Conservation (phyloP, 2,113 vertebrate genomes). For the Sclerurus mexicanus region DNA sequence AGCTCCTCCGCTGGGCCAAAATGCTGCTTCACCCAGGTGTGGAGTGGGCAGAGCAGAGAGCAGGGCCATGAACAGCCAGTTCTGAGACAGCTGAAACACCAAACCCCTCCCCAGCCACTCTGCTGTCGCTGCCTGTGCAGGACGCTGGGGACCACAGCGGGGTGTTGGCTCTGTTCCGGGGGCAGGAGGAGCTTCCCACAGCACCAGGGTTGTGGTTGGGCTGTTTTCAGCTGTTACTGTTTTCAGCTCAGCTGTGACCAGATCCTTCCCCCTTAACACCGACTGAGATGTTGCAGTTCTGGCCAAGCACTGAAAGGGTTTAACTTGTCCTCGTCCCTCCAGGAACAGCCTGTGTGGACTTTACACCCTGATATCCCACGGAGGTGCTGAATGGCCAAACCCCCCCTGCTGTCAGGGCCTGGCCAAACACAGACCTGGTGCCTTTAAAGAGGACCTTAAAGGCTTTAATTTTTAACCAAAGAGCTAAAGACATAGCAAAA, state of each 20-base stretch:
- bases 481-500: not conserved
- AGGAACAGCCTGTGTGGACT: not conserved
- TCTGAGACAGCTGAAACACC: not conserved
- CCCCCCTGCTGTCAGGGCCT: not conserved
- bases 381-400: not conserved
- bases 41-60: not conserved
- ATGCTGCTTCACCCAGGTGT: not conserved
- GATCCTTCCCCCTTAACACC: accelerated
- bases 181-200: not conserved
- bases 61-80: not conserved
- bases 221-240: not conserved
- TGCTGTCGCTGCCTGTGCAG: not conserved
- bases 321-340: not conserved
- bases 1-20: not conserved
- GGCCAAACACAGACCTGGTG: not conserved
- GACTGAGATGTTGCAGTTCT: not conserved
- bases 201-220: not conserved
- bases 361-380: not conserved
- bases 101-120: not conserved
- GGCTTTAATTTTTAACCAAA: not conserved
- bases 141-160: not conserved
- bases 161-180: not conserved
- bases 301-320: not conserved
- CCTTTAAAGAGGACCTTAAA: not conserved
- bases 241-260: not conserved